These are phyloP conservation scores for Apoderus coryli DNA, from an alignment of 2,888 invertebrate species.

Conservation along the genomic window DNA sequence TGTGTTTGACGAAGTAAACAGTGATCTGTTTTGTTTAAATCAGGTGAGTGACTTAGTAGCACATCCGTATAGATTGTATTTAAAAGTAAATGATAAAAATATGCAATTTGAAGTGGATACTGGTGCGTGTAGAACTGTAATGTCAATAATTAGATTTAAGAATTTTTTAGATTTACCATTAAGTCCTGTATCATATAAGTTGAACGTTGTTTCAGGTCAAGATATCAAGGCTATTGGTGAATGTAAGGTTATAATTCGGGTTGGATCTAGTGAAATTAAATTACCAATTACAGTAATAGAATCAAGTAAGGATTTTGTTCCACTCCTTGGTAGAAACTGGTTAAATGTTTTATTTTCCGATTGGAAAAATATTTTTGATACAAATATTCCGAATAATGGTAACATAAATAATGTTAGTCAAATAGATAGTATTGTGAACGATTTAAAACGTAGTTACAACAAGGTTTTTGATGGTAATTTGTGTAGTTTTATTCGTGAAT, in stretches of 20 bases:
- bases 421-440: not conserved
- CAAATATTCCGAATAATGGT: not conserved
- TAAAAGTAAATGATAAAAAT: slow-evolving; percentile 1
- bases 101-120: not conserved
- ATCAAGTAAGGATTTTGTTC: not conserved
- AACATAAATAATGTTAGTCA: not conserved
- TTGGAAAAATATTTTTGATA: slow-evolving; percentile 1
- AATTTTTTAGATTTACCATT: not conserved
- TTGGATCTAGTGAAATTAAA: not conserved
- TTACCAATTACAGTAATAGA: not conserved
- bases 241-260: not conserved
- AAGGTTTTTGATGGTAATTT: slow-evolving; percentile 7
- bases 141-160: not conserved
- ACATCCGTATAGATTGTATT: not conserved
- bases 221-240: slow-evolving; percentile 1
- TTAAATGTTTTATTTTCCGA: not conserved
- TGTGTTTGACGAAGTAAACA: not conserved
- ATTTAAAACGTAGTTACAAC: not conserved
- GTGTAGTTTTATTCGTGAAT: slow-evolving; percentile 4
- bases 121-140: not conserved
- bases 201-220: not conserved
- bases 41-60: not conserved
- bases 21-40: not conserved
- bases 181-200: not conserved
- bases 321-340: slow-evolving; percentile 1